Percentiles rank a stretch among this genome's conserved stretches.
Conservation (phyloP, 2,888 invertebrate species). For the Metellina segmentata region DNA sequence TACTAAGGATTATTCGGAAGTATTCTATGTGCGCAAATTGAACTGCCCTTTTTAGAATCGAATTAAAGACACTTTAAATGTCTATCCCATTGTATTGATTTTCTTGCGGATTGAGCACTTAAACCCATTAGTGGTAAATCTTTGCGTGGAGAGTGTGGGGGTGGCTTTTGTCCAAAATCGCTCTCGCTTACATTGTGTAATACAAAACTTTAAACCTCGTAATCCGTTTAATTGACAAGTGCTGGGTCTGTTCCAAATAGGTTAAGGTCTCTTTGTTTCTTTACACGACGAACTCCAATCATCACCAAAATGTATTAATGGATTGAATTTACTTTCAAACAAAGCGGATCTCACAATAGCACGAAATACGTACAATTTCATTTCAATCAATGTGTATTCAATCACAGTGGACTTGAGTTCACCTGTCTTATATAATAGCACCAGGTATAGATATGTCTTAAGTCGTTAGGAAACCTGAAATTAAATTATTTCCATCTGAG, state of each 20-base stretch:
- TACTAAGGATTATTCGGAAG: no score
- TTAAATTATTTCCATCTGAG: no score
- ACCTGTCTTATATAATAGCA: no score
- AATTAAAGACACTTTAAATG: neutral
- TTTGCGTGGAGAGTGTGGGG: neutral
- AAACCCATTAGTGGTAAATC: neutral
- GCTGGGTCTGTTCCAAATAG: slow-evolving; percentile 35
- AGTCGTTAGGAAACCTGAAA: no score
- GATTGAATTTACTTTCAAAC: neutral
- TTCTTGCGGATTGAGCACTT: neutral
- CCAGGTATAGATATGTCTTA: no score
- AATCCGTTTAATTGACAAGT: neutral
- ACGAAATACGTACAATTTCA: no score
- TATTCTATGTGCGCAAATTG: no score
- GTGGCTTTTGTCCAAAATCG: slow-evolving; percentile 27
- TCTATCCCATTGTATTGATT: neutral
- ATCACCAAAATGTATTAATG: neutral
- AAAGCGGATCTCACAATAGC: no score
- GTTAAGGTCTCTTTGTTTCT: slow-evolving; percentile 27
- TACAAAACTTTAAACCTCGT: neutral
- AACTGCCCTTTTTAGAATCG: no score
- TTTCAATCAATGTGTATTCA: no score
- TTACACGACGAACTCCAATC: neutral
- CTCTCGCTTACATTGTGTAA: neutral
- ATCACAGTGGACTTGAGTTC: no score